Evolutionary conservation across 2,888 invertebrate species (phyloP).

Genomic region (Conops quadrifasciatus): DNA sequence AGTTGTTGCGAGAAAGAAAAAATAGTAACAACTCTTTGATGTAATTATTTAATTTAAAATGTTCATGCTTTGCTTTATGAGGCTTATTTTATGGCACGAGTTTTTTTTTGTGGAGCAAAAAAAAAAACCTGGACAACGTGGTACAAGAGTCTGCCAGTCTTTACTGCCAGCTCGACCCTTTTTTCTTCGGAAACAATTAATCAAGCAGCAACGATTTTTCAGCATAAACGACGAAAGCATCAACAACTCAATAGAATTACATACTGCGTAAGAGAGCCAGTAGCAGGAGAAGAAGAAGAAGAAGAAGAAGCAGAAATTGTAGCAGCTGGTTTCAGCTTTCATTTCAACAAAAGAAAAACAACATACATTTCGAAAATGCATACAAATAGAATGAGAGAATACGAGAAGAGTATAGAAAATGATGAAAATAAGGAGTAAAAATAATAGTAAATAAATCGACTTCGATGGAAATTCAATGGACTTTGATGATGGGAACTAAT

Average conservation of each 20-base stretch:
- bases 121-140: not conserved
- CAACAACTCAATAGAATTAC: slow-evolving; percentile 24
- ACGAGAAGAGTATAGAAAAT: too few relatives aligned
- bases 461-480: too few relatives aligned
- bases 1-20: too few relatives aligned
- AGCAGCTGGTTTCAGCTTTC: slow-evolving; percentile 31
- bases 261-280: too few relatives aligned
- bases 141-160: not conserved
- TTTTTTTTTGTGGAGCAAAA: too few relatives aligned
- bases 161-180: not conserved
- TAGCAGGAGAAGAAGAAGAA: too few relatives aligned
- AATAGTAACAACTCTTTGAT: not conserved
- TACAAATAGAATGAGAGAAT: too few relatives aligned
- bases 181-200: slow-evolving; percentile 16
- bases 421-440: too few relatives aligned
- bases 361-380: too few relatives aligned
- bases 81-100: slow-evolving; percentile 1
- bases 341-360: too few relatives aligned
- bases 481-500: too few relatives aligned
- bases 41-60: slow-evolving; percentile 6
- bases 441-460: too few relatives aligned
- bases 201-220: slow-evolving; percentile 10
- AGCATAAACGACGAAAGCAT: slow-evolving; percentile 21
- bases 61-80: slow-evolving; percentile 3
- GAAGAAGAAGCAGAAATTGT: not conserved